These are phyloP conservation scores for Platalea minor DNA, from an alignment of 2,797 vertebrate species.

Conservation along the genomic window DNA sequence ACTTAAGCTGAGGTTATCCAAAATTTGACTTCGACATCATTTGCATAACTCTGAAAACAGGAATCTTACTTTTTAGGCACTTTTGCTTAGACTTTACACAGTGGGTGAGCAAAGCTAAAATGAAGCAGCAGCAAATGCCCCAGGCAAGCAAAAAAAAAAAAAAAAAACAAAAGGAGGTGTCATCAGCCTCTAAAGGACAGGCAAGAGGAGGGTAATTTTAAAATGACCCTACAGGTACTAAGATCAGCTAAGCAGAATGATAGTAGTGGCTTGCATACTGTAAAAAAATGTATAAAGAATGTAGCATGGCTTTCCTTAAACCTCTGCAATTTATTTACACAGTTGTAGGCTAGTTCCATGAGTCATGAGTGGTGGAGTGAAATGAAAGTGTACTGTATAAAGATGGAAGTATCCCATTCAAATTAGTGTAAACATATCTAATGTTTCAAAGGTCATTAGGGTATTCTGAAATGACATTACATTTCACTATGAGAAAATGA, in stretches of 20 bases:
- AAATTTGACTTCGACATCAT: slow-evolving; percentile 14
- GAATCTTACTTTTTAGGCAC: not conserved
- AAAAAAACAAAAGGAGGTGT: not conserved
- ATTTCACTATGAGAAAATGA: not conserved
- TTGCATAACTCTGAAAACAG: not conserved
- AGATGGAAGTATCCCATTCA: not conserved
- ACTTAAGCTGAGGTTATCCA: slow-evolving; percentile 13
- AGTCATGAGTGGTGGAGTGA: not conserved
- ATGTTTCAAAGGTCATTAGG: not conserved
- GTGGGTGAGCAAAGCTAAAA: not conserved
- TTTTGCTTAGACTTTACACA: not conserved
- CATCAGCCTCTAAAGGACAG: not conserved
- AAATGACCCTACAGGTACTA: not conserved
- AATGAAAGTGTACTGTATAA: not conserved
- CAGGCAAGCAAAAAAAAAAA: not conserved
- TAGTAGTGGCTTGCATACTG: not conserved
- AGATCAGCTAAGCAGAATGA: not conserved
- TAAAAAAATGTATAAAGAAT: not conserved
- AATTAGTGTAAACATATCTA: not conserved
- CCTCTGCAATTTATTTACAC: not conserved
- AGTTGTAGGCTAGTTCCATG: not conserved
- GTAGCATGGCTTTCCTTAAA: not conserved
- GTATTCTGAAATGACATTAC: not conserved
- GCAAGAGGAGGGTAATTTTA: not conserved
- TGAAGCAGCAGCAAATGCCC: not conserved